A percentile compares a stretch with the other conserved stretches of the same genome.
These are phyloP conservation scores for Cygnus atratus DNA, from an alignment of 2,113 vertebrate genomes.

Conservation along the genomic window DNA sequence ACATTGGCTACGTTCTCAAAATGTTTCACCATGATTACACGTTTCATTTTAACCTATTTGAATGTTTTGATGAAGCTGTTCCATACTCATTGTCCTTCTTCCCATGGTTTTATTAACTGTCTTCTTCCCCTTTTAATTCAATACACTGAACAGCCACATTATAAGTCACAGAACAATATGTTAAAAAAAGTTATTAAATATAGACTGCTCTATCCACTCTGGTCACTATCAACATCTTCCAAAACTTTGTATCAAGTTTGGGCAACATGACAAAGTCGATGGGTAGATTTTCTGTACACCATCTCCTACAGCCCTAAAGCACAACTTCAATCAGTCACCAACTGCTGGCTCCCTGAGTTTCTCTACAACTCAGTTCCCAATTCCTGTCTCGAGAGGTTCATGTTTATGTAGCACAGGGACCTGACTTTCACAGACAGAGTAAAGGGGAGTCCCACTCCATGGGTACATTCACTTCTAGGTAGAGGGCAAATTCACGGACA, in stretches of 20 bases:
- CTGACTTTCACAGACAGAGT: neutral
- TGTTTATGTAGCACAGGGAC: fast-evolving
- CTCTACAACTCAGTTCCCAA: neutral
- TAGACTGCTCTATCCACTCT: neutral
- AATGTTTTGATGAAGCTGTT: neutral
- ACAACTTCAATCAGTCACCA: neutral
- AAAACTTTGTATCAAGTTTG: neutral
- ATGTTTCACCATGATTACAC: neutral
- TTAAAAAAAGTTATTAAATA: neutral
- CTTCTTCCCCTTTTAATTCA: neutral
- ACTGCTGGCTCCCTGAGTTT: neutral
- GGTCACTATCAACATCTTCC: neutral
- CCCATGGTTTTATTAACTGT: neutral
- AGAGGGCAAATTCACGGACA: neutral
- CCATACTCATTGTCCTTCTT: neutral
- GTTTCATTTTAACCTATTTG: neutral
- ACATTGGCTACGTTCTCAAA: neutral
- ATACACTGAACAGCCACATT: neutral
- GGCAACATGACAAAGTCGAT: neutral
- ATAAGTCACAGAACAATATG: neutral
- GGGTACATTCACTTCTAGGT: neutral
- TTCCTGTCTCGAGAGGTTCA: neutral
- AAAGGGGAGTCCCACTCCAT: neutral
- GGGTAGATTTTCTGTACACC: neutral
- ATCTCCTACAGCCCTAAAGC: neutral